Conservation (phyloP, 1,140 invertebrate species). For the Saccostrea cuccullata region DNA sequence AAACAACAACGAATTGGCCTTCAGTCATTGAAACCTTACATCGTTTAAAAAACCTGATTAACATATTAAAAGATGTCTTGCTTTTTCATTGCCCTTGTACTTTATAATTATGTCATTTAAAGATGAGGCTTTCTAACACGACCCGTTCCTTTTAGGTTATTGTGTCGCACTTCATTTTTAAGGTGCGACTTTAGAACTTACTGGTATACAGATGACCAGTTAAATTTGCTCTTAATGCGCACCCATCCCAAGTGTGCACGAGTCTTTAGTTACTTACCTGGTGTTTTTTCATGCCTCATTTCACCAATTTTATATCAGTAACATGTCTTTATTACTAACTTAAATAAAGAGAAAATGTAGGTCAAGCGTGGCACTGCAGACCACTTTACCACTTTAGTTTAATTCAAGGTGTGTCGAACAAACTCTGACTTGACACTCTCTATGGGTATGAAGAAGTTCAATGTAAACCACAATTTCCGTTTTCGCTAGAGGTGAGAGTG, state of each 20-base stretch:
- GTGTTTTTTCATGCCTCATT: neutral
- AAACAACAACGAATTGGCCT: neutral
- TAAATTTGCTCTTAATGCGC: neutral
- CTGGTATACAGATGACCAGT: neutral
- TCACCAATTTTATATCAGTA: slow-evolving; percentile 9
- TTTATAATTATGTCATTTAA: neutral
- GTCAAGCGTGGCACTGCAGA: slow-evolving; percentile 16
- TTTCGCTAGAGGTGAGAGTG: slow-evolving; percentile 25
- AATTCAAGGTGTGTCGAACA: slow-evolving; percentile 14
- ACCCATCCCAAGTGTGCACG: neutral
- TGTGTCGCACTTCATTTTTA: neutral
- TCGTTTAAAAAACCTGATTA: slow-evolving; percentile 7
- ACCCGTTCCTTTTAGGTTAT: neutral
- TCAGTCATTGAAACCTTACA: neutral
- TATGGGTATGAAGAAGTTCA: slow-evolving; percentile 30
- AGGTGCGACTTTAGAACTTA: neutral
- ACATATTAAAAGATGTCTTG: neutral
- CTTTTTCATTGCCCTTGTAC: neutral
- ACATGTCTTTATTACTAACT: slow-evolving; percentile 7
- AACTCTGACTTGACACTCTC: slow-evolving; percentile 17
- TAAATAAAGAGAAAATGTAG: neutral
- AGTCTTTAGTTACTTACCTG: neutral
- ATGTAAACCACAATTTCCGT: slow-evolving; percentile 31
- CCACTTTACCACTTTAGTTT: neutral
- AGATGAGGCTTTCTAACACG: neutral